Evolutionary conservation across 2,113 vertebrate species (phyloP).

Genomic region (Gopherus evgoodei): DNA sequence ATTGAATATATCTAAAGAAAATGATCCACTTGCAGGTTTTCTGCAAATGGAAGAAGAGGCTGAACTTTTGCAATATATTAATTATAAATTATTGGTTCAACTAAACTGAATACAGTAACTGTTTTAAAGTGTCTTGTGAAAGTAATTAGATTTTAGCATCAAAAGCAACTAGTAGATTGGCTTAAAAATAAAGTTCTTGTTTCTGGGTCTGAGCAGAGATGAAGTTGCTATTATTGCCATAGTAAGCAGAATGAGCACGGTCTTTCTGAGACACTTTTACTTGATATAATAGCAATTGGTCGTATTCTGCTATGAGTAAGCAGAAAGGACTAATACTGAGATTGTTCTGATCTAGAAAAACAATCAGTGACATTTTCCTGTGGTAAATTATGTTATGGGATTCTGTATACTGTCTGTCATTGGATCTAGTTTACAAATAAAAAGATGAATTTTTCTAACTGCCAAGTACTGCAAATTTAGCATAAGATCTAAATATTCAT

Average conservation of each 20-base stretch:
- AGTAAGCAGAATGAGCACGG: not conserved
- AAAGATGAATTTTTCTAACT: not conserved
- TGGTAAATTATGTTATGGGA: not conserved
- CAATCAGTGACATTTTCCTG: not conserved
- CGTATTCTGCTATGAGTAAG: not conserved
- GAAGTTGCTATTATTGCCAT: too few species aligned
- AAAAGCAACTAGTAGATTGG: not conserved
- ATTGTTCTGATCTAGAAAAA: not conserved
- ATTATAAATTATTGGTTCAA: not conserved
- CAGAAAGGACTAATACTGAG: not conserved
- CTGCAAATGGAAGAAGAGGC: not conserved
- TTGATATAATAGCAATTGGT: not conserved
- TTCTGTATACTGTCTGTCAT: not conserved
- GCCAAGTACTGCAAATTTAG: not conserved
- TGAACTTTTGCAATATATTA: not conserved
- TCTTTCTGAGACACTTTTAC: not conserved
- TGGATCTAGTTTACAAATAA: not conserved
- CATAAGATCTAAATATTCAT: not conserved
- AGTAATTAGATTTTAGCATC: not conserved
- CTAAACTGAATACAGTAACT: not conserved
- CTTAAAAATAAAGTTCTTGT: not conserved
- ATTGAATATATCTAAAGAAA: not conserved
- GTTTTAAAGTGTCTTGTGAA: not conserved
- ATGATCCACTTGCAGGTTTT: not conserved
- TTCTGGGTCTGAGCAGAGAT: not conserved